Evolutionary conservation across 2,113 vertebrate genomes (phyloP), one percentile per base, ranked within the genome.

Genomic region (Dendropsophus ebraccatus): DNA sequence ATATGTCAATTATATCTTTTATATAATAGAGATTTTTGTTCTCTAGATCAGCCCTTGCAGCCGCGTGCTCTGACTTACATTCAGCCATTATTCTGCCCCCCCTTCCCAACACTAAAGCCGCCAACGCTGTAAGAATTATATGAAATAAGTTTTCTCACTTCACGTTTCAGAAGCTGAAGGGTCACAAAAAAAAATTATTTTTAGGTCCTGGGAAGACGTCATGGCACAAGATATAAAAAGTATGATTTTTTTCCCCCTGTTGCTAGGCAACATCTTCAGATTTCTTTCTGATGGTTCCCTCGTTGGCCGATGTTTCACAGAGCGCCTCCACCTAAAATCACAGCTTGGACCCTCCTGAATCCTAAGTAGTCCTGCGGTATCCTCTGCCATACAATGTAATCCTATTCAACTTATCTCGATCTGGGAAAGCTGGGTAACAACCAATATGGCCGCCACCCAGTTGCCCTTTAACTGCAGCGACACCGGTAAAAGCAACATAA

Each of bases 121-220:
- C 21, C 6, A 7, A 58, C 23, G 2, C 25, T 25, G n/a, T 0
- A 28, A 30, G 19, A 50, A 50, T 76, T 50, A 76, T 50, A 17
- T 1, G 4, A 52, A 50, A 47, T 32, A 32, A 25, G 5, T 83
- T 23, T 67, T 25, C 58, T 65, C 11, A 56, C 45, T 70, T 78
- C 56, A 67, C 12, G 80, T 58, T 30, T 81, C n/a, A 77, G 70
- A 60, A 79, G 16, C 30, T 73, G 65, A 56, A 77, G 82, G 52
- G 65, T 79, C 62, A 45, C 47, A 47, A 56, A 78, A 83, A 78
- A 83, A 65, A 56, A 37, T 7, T 86, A 86, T 86, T 86, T 86
- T 86, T 86, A 86, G 89, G 87, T 45, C 54, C 16, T 81, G 50
- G 0, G 19, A 72, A 54, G 87, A 83, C 54, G 85, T 77, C 75